phyloP scores from a whole-genome alignment of 2,888 invertebrate genomes.

The Agrochola lota region DNA sequence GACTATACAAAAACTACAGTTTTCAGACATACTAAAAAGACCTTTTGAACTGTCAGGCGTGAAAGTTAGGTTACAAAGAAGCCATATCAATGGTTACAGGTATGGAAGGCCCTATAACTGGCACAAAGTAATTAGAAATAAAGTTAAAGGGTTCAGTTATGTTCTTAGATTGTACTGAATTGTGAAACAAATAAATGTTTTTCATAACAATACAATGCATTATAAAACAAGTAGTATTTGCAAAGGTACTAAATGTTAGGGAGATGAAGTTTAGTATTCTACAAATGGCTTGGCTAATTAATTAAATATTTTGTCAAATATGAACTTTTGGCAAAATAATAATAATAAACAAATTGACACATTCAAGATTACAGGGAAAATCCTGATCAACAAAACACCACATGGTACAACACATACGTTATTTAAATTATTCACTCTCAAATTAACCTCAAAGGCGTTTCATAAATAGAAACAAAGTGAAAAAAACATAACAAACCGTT shows the following conservation, averaged over 20 bases:
- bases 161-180: background rate
- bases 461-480: constrained; percentile 43
- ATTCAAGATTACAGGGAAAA: constrained; percentile 3
- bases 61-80: constrained; percentile 37
- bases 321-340: background rate
- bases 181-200: background rate
- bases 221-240: background rate
- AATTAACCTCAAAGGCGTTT: constrained; percentile 15
- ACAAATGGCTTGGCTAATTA: background rate
- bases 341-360: constrained; percentile 32
- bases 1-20: background rate
- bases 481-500: constrained; percentile 86
- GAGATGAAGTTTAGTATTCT: background rate
- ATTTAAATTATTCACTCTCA: background rate
- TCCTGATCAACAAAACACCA: constrained; percentile 33
- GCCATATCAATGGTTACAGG: background rate
- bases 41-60: background rate
- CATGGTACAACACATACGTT: constrained; percentile 32
- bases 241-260: background rate
- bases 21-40: background rate
- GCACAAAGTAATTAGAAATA: background rate
- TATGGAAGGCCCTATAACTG: background rate
- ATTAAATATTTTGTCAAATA: background rate
- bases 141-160: background rate
- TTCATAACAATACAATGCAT: too few relatives aligned